Base-by-base conservation (phyloP, 2,113 vertebrate genomes). In the Oophaga pumilio region DNA sequence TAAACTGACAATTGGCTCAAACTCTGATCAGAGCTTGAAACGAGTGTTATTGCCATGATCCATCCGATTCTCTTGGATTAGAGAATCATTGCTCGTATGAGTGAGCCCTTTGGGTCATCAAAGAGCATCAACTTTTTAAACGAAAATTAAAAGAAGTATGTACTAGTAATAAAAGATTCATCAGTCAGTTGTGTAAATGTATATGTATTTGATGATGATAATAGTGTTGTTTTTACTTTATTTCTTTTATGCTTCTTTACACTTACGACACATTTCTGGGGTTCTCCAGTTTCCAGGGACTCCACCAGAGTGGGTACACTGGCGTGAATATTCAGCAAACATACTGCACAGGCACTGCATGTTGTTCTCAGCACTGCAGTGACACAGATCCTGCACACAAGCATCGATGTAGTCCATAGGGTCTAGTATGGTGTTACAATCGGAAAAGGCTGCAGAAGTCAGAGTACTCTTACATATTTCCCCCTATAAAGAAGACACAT, bases 231-330 rank as follows among this genome's bases (percentile, higher is more conserved):
- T 22, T 22, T 64, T 22, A 1, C 2, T 18, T 62, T 64, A 1
- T 43, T 43, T 43, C 4, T 33, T 43, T 43, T 69, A 69, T 49
- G 17, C 12, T 59, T 76, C 22, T 77, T 2, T 14, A 26, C 22
- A 88, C 90, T 90, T 86, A 85, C 90, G 33, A 11, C 90, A 90
- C 11, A 90, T 28, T n/a, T 28, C 26, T 10, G 87, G 10, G 12
- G 49, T 88, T 43, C 89, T 82, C 90, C 90, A 90, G 59, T 88
- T 88, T 10, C 22, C 60, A 20, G 90, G 90, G 13, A 76, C n/a
- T 12, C 89, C 90, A 24, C 90, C 89, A 68, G 84, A 50, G 68
- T 89, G 90, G 5, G 86, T 64, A 22, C 90, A 90, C 79, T 90
- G 89, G 15, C 89, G 71, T n/a, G 90, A 89, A 69, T 85, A 89